Conservation (phyloP, 2,797 vertebrate species). For the Phyllotis vaccarum region DNA sequence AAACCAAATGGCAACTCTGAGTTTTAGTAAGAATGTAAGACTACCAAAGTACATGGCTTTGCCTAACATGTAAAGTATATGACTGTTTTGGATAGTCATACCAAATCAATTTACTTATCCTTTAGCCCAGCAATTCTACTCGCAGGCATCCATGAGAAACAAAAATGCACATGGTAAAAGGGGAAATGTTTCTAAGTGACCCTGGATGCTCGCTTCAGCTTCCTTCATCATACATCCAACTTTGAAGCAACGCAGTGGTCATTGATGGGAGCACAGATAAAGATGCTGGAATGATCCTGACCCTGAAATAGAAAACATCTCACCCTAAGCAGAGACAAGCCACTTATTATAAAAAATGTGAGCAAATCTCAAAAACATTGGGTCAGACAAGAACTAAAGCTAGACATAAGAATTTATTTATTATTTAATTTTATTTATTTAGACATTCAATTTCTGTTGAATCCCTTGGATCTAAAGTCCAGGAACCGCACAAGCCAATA, state of each 20-base stretch:
- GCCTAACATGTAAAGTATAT: neutral
- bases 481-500: neutral
- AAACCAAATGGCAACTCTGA: neutral
- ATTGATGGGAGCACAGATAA: neutral
- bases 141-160: neutral
- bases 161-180: neutral
- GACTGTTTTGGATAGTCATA: neutral
- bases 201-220: neutral
- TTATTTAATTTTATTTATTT: no score
- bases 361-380: neutral
- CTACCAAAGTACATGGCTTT: neutral
- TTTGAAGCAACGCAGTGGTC: constrained; percentile 38
- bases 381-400: constrained; percentile 11
- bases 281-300: neutral
- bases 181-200: neutral
- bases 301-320: neutral
- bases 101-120: neutral
- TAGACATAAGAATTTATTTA: neutral
- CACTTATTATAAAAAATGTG: neutral
- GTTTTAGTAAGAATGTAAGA: neutral
- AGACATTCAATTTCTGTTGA: neutral
- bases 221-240: neutral
- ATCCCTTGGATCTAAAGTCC: neutral
- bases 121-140: neutral
- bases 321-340: neutral